Conservation (phyloP, 2,888 invertebrate species). For the Leucoptera coffeella region DNA sequence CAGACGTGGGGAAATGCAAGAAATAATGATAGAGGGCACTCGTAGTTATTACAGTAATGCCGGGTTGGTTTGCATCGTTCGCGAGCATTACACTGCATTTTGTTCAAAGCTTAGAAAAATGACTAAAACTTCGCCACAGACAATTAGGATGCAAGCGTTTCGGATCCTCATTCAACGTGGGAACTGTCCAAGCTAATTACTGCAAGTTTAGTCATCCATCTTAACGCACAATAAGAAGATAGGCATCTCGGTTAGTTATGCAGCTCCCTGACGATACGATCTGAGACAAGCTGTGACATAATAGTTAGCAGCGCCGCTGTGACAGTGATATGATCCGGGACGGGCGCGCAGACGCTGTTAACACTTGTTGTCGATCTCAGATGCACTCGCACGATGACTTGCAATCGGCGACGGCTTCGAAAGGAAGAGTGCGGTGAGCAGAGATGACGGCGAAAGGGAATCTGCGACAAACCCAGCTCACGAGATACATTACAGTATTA, state of each 20-base stretch:
- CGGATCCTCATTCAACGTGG: background rate
- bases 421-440: slow-evolving; percentile 48
- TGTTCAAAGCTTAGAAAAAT: slow-evolving; percentile 23
- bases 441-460: slow-evolving; percentile 40
- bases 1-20: slow-evolving; percentile 34
- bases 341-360: slow-evolving; percentile 10
- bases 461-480: slow-evolving; percentile 7
- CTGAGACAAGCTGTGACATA: no score
- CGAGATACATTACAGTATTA: slow-evolving; percentile 7
- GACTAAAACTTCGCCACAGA: background rate
- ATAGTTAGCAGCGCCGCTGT: no score
- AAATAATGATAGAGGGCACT: slow-evolving; percentile 46
- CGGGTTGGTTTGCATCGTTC: slow-evolving; percentile 32
- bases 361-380: slow-evolving; percentile 8
- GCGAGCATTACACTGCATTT: slow-evolving; percentile 41
- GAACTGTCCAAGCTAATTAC: slow-evolving; percentile 3
- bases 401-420: slow-evolving; percentile 18
- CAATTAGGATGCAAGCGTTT: slow-evolving; percentile 1
- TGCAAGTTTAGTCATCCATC: no score
- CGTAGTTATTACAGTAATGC: slow-evolving; percentile 44
- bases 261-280: no score
- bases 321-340: no score
- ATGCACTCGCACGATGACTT: background rate
- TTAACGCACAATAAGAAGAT: no score
- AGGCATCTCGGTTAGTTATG: no score